Conservation (phyloP, 2,888 invertebrate species). For the Drosophila atroscutellata region DNA sequence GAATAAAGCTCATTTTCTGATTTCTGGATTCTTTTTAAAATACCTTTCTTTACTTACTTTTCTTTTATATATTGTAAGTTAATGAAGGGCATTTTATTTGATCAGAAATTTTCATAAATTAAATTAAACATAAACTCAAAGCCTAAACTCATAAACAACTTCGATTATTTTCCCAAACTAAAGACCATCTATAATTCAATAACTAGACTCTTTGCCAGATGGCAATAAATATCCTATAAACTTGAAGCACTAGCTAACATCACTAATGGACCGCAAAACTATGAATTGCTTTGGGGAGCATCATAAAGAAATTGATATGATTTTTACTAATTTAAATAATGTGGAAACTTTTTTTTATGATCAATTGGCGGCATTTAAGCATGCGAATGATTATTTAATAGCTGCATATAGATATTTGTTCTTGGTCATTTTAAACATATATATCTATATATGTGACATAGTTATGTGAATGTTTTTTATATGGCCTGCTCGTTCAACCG, state of each 20-base stretch:
- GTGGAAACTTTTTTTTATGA: slow-evolving; percentile 42
- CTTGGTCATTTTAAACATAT: background rate
- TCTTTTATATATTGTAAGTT: background rate
- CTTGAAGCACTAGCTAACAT: background rate
- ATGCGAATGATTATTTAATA: slow-evolving; percentile 21
- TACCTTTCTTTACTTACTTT: background rate
- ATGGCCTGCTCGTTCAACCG: slow-evolving; percentile 35
- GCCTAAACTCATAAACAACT: background rate
- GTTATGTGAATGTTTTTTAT: slow-evolving; percentile 25
- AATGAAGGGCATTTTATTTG: background rate
- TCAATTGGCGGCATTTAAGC: slow-evolving; percentile 13
- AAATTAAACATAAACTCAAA: background rate
- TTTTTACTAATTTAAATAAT: slow-evolving; percentile 33
- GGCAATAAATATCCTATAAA: slow-evolving; percentile 3
- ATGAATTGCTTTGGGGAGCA: background rate
- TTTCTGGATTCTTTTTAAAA: background rate
- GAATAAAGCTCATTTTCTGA: background rate
- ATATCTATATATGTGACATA: slow-evolving; percentile 22
- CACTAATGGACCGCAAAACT: slow-evolving; percentile 7
- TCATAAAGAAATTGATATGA: slow-evolving; percentile 18
- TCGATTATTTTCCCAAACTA: background rate
- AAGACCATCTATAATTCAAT: background rate
- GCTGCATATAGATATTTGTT: background rate
- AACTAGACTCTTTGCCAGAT: background rate
- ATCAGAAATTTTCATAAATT: too few relatives aligned